A percentile compares a stretch with the other conserved stretches of the same genome.
phyloP scores from a whole-genome alignment of 2,797 vertebrate species.

The Anolis apletophallus region DNA sequence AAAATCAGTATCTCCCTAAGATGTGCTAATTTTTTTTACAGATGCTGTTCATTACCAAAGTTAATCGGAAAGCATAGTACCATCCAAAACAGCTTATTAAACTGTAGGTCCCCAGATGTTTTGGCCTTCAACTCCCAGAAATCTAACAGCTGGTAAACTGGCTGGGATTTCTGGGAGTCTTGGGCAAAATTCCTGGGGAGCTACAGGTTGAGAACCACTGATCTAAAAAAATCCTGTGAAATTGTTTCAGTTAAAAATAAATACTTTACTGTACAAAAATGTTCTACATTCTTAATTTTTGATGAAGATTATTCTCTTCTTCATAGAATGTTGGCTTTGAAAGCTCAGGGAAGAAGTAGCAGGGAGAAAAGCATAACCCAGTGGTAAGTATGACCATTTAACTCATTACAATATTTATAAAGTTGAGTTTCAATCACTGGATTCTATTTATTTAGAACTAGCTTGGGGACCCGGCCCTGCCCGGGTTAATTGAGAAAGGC shows the following conservation, averaged over 20 bases:
- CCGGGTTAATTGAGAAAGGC: no score
- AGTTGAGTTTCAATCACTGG: background rate
- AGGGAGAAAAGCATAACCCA: conserved; percentile 76
- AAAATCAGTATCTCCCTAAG: background rate
- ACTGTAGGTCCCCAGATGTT: no score
- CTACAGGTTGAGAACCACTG: no score
- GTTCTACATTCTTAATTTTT: background rate
- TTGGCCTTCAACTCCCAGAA: no score
- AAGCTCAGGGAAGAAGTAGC: conserved; percentile 82
- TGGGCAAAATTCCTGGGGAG: no score
- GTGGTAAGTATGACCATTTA: conserved; percentile 72
- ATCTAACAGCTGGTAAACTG: no score
- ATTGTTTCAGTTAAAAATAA: background rate
- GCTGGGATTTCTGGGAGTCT: no score
- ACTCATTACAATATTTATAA: conserved; percentile 33
- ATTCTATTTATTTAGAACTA: background rate
- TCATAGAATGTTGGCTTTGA: conserved; percentile 82
- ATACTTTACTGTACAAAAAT: background rate
- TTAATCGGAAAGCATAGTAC: background rate
- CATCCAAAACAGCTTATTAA: background rate
- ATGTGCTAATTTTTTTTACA: background rate
- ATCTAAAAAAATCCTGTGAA: background rate
- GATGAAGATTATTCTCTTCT: conserved; percentile 65
- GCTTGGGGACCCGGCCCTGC: no score
- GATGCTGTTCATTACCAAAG: background rate